A percentile compares a stretch with the other conserved stretches of the same genome.
These are phyloP conservation scores for Patiria pectinifera DNA, from an alignment of 53 echinoderm and acorn worm species.

Conservation along the genomic window DNA sequence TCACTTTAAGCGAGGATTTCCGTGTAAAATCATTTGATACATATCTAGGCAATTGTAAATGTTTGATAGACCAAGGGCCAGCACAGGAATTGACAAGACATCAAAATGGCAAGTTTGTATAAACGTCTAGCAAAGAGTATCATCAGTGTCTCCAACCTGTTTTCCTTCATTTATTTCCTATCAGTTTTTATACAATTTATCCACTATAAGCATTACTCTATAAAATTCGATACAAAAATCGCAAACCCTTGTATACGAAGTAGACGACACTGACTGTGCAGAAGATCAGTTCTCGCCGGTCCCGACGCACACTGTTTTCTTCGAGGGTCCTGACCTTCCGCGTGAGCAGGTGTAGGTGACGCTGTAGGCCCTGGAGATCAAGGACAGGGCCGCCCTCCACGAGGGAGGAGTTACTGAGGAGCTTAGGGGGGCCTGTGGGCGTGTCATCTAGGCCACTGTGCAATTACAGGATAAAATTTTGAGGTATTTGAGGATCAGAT, in stretches of 20 bases:
- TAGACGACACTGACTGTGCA: constrained; percentile 63
- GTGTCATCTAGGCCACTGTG: constrained; percentile 33
- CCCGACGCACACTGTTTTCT: constrained; percentile 52
- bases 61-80: too few relatives aligned
- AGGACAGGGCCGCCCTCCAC: constrained; percentile 30
- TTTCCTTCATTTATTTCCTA: too few relatives aligned
- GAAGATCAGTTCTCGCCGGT: constrained; percentile 65
- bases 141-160: too few relatives aligned
- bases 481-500: too few relatives aligned
- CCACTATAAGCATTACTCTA: background rate
- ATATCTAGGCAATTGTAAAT: too few relatives aligned
- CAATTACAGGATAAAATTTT: background rate
- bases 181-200: background rate
- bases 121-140: background rate
- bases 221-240: constrained; percentile 57
- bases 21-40: too few relatives aligned
- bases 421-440: constrained; percentile 22
- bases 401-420: constrained; percentile 32
- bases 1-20: too few relatives aligned
- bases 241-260: constrained; percentile 75
- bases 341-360: constrained; percentile 63
- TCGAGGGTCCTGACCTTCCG: constrained; percentile 69
- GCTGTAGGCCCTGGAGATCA: constrained; percentile 64
- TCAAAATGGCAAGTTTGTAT: too few relatives aligned
- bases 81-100: too few relatives aligned